Evolutionary conservation across 2,113 vertebrate species (phyloP).

Genomic region (Hydrochoerus hydrochaeris): DNA sequence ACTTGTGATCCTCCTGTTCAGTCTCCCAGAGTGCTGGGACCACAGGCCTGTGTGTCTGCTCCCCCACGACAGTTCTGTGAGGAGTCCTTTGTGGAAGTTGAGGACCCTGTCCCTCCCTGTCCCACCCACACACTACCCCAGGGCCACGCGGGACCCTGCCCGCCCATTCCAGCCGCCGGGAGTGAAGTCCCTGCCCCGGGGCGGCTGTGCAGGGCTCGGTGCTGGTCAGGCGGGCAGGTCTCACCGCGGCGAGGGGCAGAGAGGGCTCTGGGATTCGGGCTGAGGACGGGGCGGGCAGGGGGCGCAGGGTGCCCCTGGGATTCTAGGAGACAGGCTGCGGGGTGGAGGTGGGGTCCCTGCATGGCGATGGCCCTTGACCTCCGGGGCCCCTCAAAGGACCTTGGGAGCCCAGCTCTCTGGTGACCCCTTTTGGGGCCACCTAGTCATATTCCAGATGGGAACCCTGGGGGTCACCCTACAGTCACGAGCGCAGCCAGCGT

Average conservation of each 20-base stretch:
- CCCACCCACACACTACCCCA: background rate
- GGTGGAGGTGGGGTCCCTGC: background rate
- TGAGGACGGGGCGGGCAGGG: background rate
- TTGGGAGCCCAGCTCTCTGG: background rate
- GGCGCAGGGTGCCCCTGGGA: background rate
- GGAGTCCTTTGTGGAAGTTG: background rate
- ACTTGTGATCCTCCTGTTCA: background rate
- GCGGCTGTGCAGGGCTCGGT: background rate
- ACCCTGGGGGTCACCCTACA: background rate
- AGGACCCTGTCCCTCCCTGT: background rate
- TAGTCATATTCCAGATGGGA: background rate
- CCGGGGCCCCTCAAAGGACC: background rate
- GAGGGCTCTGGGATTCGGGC: background rate
- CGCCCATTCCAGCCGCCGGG: too few relatives aligned
- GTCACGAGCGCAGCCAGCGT: fast-evolving
- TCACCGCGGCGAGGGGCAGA: background rate
- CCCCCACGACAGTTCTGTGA: background rate
- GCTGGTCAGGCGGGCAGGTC: background rate
- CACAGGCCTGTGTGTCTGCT: background rate
- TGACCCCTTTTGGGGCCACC: background rate
- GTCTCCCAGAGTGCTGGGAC: background rate
- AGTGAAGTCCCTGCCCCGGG: background rate
- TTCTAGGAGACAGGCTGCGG: background rate
- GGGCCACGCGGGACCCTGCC: background rate
- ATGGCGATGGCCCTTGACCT: background rate